A percentile compares a stretch with the other conserved stretches of the same genome.
phyloP scores from a whole-genome alignment of 2,797 vertebrate genomes.

The Gobio occitaniae region DNA sequence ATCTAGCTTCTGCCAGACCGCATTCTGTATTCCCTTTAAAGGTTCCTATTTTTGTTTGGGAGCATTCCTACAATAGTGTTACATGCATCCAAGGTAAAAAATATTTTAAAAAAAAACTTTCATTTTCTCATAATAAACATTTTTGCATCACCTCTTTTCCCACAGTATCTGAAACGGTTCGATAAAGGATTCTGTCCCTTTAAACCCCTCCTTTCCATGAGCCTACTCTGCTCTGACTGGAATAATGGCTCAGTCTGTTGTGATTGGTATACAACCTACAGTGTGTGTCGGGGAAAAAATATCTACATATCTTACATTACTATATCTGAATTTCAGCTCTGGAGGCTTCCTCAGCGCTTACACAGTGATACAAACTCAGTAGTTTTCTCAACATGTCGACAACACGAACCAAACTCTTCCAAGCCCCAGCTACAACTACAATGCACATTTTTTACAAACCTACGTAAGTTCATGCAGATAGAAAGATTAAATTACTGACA shows the following conservation, averaged over 20 bases:
- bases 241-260: no score
- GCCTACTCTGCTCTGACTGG: neutral
- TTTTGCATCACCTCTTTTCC: neutral
- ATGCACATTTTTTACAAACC: no score
- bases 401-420: no score
- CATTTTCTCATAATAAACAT: neutral
- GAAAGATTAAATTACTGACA: no score
- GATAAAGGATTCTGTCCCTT: no score
- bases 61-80: neutral
- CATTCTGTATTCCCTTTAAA: neutral
- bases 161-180: no score
- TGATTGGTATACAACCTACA: neutral
- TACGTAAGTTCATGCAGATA: no score
- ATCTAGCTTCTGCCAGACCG: no score
- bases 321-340: neutral
- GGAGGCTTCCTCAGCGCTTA: neutral
- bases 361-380: neutral
- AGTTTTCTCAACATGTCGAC: no score
- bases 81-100: neutral
- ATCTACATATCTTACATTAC: no score
- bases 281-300: fast-evolving
- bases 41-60: neutral
- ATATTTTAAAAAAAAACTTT: neutral
- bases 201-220: neutral
- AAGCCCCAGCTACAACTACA: no score